phyloP scores from a whole-genome alignment of 2,797 vertebrate genomes.

The Neostethus bicornis region DNA sequence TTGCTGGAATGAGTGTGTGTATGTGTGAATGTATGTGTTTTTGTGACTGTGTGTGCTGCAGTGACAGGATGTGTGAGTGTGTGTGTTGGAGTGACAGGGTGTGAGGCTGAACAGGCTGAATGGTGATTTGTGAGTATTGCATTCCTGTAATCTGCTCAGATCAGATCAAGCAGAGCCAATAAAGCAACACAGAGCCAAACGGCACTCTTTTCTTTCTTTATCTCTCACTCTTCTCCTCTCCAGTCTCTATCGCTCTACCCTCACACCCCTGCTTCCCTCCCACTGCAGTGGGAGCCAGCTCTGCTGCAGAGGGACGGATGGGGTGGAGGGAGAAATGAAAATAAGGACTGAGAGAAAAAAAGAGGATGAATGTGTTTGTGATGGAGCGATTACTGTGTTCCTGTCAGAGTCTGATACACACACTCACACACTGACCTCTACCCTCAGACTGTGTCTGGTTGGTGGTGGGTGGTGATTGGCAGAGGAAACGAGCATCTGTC shows the following conservation, averaged over 20 bases:
- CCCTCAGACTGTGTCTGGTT: constrained; percentile 78
- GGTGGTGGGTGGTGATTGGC: constrained; percentile 74
- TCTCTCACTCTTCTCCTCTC: constrained; percentile 50
- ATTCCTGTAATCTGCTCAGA: constrained; percentile 81
- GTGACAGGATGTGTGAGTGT: constrained; percentile 43
- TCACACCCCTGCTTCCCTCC: constrained; percentile 46
- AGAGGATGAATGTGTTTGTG: constrained; percentile 54
- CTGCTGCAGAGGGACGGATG: constrained; percentile 69
- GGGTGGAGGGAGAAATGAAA: constrained; percentile 57
- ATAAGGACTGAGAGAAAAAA: constrained; percentile 49
- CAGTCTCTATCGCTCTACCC: constrained; percentile 28
- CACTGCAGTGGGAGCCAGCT: constrained; percentile 68
- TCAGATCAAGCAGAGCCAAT: constrained; percentile 81
- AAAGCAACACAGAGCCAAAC: constrained; percentile 78
- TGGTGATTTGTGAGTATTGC: constrained; percentile 77
- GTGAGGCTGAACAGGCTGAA: constrained; percentile 56
- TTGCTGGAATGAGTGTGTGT: constrained; percentile 7
- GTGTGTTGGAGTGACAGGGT: constrained; percentile 36
- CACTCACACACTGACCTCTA: constrained; percentile 58
- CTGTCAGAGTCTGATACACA: constrained; percentile 69
- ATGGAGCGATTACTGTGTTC: constrained; percentile 63
- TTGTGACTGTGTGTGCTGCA: constrained; percentile 36
- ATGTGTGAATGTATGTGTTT: constrained; percentile 31
- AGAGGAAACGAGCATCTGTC: constrained; percentile 82
- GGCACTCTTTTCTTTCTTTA: constrained; percentile 74